These are phyloP conservation scores for Eubucco bourcierii DNA, from an alignment of 2,113 vertebrate genomes.

Conservation along the genomic window DNA sequence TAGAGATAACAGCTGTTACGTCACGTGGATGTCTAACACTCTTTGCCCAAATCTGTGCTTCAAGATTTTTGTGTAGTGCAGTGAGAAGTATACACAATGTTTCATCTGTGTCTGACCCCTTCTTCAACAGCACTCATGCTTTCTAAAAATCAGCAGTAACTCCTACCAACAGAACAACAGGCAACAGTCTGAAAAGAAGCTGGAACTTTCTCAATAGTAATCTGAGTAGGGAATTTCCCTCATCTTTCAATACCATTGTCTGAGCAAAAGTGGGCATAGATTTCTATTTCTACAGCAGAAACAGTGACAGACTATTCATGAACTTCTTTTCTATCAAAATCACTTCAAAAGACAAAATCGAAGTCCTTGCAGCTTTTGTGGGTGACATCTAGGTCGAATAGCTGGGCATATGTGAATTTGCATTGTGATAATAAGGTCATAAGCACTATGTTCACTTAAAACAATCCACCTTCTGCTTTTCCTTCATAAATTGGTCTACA, in stretches of 20 bases:
- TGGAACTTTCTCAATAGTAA: not conserved
- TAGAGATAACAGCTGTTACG: not conserved
- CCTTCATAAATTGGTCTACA: not conserved
- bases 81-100: not conserved
- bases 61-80: not conserved
- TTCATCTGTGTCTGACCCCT: not conserved
- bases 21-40: not conserved
- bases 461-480: not conserved
- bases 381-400: not conserved
- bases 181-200: not conserved
- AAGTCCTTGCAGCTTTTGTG: not conserved
- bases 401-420: not conserved
- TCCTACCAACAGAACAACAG: not conserved
- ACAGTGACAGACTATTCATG: not conserved
- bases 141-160: not conserved
- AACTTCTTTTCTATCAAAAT: not conserved
- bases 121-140: not conserved
- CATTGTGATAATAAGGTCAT: not conserved
- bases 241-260: not conserved
- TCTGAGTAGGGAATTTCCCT: not conserved
- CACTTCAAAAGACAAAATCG: not conserved
- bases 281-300: not conserved
- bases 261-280: not conserved
- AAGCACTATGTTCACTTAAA: not conserved
- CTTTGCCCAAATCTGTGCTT: not conserved